These are phyloP conservation scores for Pseudobourletiella spinata DNA, from an alignment of 1,140 invertebrate species.

Conservation along the genomic window DNA sequence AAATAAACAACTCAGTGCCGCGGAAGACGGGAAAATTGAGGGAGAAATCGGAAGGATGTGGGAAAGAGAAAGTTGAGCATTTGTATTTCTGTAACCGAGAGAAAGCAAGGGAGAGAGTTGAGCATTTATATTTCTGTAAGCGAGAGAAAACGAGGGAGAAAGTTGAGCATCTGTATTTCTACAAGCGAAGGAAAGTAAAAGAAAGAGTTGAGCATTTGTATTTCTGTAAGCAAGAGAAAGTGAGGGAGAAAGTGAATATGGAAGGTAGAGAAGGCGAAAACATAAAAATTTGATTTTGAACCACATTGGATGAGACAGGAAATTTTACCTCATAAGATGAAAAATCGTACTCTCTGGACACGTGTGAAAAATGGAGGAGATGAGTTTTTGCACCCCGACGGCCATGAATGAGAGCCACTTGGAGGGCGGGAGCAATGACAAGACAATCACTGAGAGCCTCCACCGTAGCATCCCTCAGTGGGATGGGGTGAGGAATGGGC, in stretches of 20 bases:
- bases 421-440: slow-evolving; percentile 27
- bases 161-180: background rate
- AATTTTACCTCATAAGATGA: slow-evolving; percentile 26
- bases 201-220: background rate
- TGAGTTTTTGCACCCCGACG: slow-evolving; percentile 22
- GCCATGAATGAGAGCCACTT: slow-evolving; percentile 30
- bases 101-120: slow-evolving; percentile 3
- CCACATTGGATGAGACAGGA: background rate
- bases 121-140: background rate
- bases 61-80: background rate
- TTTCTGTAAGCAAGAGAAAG: background rate
- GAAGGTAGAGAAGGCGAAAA: background rate
- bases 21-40: background rate
- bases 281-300: background rate
- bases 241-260: background rate
- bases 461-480: slow-evolving; percentile 73
- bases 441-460: slow-evolving; percentile 67
- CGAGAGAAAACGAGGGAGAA: background rate
- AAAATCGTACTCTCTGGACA: slow-evolving; percentile 25
- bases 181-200: background rate
- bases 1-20: too few relatives aligned
- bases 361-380: slow-evolving; percentile 35
- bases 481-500: slow-evolving; percentile 71
- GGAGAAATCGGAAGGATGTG: background rate
- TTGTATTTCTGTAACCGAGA: background rate